A percentile compares a stretch with the other conserved stretches of the same genome.
These are phyloP conservation scores for Gymnopithys bicolor DNA, from an alignment of 2,797 vertebrate genomes.

Conservation along the genomic window DNA sequence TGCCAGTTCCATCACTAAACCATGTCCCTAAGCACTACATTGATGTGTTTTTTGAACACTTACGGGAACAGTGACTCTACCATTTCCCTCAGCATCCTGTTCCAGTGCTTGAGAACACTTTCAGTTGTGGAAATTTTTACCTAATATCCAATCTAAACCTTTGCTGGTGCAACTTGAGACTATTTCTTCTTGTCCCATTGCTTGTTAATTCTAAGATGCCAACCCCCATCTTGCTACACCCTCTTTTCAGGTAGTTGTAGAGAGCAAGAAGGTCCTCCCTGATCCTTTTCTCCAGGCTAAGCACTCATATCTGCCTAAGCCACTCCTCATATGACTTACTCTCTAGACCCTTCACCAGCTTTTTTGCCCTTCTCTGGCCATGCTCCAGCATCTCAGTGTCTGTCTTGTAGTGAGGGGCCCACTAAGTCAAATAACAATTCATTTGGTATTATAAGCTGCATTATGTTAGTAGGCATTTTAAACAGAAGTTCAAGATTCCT, in stretches of 20 bases:
- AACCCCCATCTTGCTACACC: not conserved
- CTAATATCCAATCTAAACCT: not conserved
- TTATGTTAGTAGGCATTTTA: not conserved
- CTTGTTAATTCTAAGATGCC: not conserved
- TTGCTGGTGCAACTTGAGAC: not conserved
- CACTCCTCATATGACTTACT: not conserved
- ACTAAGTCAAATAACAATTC: not conserved
- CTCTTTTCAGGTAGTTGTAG: not conserved
- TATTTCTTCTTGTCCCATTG: not conserved
- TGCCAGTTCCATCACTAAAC: not conserved
- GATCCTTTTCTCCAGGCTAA: not conserved
- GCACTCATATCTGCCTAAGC: not conserved
- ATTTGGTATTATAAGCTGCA: not conserved
- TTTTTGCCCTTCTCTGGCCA: not conserved
- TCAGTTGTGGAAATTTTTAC: not conserved
- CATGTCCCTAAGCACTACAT: too few species aligned
- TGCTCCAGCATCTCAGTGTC: not conserved
- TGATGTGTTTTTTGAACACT: not conserved
- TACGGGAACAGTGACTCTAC: too few species aligned
- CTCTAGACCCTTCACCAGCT: not conserved
- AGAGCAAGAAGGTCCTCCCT: not conserved
- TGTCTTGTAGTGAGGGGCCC: not conserved
- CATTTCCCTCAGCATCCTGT: not conserved
- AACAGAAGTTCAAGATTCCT: not conserved
- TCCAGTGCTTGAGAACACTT: not conserved